Base-by-base conservation (phyloP, 2,113 vertebrate species). In the Cisticola juncidis region DNA sequence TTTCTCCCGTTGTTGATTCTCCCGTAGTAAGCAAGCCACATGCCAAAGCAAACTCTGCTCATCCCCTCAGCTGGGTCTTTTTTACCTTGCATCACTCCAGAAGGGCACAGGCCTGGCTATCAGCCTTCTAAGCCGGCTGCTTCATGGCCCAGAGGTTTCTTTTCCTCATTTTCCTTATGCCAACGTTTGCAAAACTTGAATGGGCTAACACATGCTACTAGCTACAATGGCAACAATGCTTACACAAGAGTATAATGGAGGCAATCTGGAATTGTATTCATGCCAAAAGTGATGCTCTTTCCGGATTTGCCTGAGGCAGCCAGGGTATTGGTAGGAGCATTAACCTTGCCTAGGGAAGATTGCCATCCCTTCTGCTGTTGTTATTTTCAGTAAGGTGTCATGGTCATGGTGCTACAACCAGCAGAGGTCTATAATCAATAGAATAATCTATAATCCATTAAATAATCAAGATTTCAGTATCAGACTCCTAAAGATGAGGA, bases 131-230 rank as follows among this genome's bases (percentile, higher is more conserved):
- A 72, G 9, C n/a, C 0, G 2, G 8, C 79, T 90, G 76, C 66
- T 83, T 73, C 47, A 15, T 84, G 68, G 90, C 91, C 88, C 85
- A 93, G 86, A 89, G 79, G 64, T 92, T 94, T 94, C 60, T 40
- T 81, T 85, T 76, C 74, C 47, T 92, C 57, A 5, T 83, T 24
- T 28, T 83, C 47, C 69, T 78, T 71, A 36, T 88, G 84, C 86
- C 66, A 96, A 68, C 86, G 56, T 88, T 88, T 80, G 36, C 81
- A 88, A 57, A 95, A 94, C 89, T 92, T 88, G 81, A 91, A 94
- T 68, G 71, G 68, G 71, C 94, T 71, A 92, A 86, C 88, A 71
- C 74, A 69, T 74, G 56, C 86, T 95, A 7, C 53, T 14, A 72
- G 93, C 79, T 94, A 77, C 0, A 1, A 54, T 76, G 74, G 89